phyloP scores from a whole-genome alignment of 2,797 vertebrate genomes.

The Ambastaia sidthimunki region DNA sequence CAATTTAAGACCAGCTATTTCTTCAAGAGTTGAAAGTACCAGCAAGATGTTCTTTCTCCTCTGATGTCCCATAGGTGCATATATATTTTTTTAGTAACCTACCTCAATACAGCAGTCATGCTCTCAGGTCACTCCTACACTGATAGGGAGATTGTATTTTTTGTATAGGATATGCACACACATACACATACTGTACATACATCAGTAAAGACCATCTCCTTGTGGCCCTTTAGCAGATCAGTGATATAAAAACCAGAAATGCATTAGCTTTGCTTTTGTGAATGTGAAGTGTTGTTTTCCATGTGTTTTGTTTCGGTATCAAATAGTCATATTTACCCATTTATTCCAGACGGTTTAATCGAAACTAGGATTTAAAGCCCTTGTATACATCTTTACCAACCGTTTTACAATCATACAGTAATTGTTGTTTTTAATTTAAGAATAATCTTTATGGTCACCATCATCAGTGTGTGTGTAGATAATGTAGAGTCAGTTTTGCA shows the following conservation, averaged over 20 bases:
- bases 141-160: conserved; percentile 37
- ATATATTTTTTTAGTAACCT: conserved; percentile 69
- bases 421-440: not conserved
- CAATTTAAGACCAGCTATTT: conserved; percentile 37
- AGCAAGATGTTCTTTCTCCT: conserved; percentile 27
- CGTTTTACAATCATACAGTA: not conserved
- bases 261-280: conserved; percentile 29
- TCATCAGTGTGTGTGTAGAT: conserved; percentile 16
- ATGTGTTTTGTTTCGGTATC: conserved; percentile 35
- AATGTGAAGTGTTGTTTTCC: conserved; percentile 38
- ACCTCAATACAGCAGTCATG: conserved; percentile 76
- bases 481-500: conserved; percentile 8
- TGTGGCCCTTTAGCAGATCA: conserved; percentile 48
- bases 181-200: conserved; percentile 8
- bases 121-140: conserved; percentile 67
- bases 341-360: too few species aligned
- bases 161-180: conserved; percentile 49
- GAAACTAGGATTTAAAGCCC: not conserved
- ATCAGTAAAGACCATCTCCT: conserved; percentile 39
- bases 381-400: not conserved
- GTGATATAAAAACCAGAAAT: conserved; percentile 40
- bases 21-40: conserved; percentile 15
- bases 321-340: conserved; percentile 1
- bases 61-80: conserved; percentile 51
- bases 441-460: not conserved